A percentile compares a stretch with the other conserved stretches of the same genome.
Evolutionary conservation across 2,113 vertebrate genomes (phyloP).

Genomic region (Brachyistius frenatus): DNA sequence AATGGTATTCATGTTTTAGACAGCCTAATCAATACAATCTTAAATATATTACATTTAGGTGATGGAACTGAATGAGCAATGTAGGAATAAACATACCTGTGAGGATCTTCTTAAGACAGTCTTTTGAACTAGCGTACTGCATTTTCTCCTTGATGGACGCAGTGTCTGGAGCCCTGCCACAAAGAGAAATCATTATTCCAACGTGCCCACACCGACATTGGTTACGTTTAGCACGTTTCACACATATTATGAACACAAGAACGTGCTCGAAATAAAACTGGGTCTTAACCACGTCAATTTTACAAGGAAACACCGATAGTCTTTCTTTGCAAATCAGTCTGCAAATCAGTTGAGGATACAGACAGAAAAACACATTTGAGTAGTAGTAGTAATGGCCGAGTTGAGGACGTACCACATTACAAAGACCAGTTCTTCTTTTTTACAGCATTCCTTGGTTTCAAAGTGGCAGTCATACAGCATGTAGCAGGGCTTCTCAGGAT

Average conservation of each 20-base stretch:
- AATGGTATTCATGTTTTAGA: neutral
- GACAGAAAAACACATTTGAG: no score
- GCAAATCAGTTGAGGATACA: neutral
- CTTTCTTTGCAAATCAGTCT: neutral
- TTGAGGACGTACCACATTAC: slow-evolving; percentile 84
- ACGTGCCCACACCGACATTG: neutral
- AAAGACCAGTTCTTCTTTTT: slow-evolving; percentile 89
- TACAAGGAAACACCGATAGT: neutral
- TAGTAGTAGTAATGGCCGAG: neutral
- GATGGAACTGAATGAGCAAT: neutral
- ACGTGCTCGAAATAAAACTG: neutral
- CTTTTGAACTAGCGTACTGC: slow-evolving; percentile 86
- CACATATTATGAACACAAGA: neutral
- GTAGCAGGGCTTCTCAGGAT: slow-evolving; percentile 76
- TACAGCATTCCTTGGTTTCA: slow-evolving; percentile 78
- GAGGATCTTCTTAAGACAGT: slow-evolving; percentile 75
- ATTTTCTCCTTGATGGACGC: slow-evolving; percentile 82
- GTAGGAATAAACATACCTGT: slow-evolving; percentile 68
- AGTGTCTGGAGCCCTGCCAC: slow-evolving; percentile 81
- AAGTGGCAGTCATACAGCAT: slow-evolving; percentile 88
- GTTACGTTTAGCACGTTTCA: neutral
- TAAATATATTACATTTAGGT: neutral
- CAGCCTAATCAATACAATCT: neutral
- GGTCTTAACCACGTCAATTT: neutral
- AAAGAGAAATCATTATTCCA: neutral